Evolutionary conservation across 2,888 invertebrate species (phyloP), one percentile per base, ranked within the genome.

Genomic region (Tyria jacobaeae): DNA sequence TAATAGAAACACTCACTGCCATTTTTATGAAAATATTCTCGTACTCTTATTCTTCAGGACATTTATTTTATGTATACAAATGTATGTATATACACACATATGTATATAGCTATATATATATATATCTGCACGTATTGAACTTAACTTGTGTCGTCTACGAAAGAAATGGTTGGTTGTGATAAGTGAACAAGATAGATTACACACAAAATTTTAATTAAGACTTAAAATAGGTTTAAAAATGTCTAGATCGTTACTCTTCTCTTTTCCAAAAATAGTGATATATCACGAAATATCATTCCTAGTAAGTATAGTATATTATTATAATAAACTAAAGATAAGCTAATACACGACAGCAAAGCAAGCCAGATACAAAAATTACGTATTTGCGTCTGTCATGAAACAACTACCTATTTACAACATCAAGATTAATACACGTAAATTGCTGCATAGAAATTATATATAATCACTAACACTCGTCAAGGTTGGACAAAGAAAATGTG

Each of bases 401-500:
- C 58, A 70, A 60, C 58, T 55, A 68, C 53, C 48, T 51, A 64
- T 62, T 61, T 64, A 59, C 55, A 54, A 27, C 51, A 52, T 64
- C 61, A 74, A 66, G 60, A 64, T 68, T 64, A 60, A 65, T 52
- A 62, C 60, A 59, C 48, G 70, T 62, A 65, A 66, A 70, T 70
- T 66, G 62, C 65, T 66, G 66, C 66, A 66, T 65, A 73, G 58
- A 71, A 54, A 64, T 66, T 53, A 66, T 54, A 68, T 52, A 35
- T 64, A 68, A 71, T 69, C 55, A 56, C 59, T 65, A 70, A n/a
- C n/a, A n/a, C n/a, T 59, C 62, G 17, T 54, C 77, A 76, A 75
- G 75, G 77, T 66, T 71, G 62, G 51, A 53, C 39, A 60, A 76
- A 75, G 75, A 74, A 76, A 76, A 72, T 68, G 64, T 63, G 34